Evolutionary conservation across 2,797 vertebrate species (phyloP).

Genomic region (Liparis tanakae): DNA sequence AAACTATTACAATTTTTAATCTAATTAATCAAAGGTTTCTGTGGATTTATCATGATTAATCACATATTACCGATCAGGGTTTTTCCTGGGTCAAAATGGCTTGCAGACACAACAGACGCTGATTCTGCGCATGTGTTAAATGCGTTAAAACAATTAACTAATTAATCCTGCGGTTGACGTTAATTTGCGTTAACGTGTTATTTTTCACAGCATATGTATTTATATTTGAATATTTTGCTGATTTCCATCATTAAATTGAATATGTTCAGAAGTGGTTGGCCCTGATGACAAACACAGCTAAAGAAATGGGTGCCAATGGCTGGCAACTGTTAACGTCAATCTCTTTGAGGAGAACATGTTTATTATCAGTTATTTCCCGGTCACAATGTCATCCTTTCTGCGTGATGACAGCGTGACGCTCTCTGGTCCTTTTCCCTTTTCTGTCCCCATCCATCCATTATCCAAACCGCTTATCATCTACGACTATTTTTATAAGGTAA

Average conservation of each 20-base stretch:
- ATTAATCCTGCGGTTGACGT: no score
- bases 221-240: neutral
- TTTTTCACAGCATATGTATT: neutral
- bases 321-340: neutral
- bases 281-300: neutral
- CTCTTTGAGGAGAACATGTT: neutral
- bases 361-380: neutral
- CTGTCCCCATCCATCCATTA: neutral
- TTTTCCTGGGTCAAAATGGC: no score
- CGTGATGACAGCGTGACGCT: neutral
- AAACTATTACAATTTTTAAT: no score
- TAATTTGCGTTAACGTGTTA: no score
- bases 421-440: neutral
- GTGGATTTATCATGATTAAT: no score
- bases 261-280: neutral
- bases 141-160: no score
- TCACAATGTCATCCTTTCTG: neutral
- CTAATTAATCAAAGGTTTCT: no score
- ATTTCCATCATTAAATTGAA: neutral
- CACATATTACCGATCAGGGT: no score
- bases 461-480: slow-evolving; percentile 21
- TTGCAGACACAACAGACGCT: no score
- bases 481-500: slow-evolving; percentile 17
- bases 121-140: no score
- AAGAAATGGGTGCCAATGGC: neutral